Evolutionary conservation across 1,140 invertebrate genomes (phyloP).

Genomic region (Trissolcus basalis): DNA sequence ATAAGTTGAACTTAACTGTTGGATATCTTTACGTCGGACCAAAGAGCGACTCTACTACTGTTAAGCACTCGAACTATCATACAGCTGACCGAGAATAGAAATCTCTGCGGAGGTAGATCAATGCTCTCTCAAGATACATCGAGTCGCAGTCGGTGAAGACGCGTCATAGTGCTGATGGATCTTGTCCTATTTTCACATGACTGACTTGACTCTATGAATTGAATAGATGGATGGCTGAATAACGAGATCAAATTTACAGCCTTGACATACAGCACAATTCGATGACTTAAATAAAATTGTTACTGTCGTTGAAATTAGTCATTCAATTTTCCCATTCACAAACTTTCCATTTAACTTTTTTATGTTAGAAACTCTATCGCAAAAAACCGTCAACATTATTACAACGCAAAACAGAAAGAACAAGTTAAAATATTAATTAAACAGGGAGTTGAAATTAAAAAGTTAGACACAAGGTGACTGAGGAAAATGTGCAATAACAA

Average conservation of each 20-base stretch:
- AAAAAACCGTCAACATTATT: too few relatives aligned
- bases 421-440: too few relatives aligned
- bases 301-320: too few relatives aligned
- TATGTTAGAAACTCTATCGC: too few relatives aligned
- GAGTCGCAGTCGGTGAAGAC: conserved; percentile 38
- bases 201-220: conserved; percentile 37
- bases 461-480: too few relatives aligned
- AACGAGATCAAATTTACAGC: conserved; percentile 43
- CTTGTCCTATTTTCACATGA: conserved; percentile 57
- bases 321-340: too few relatives aligned
- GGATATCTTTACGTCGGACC: conserved; percentile 50
- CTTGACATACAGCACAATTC: conserved; percentile 21
- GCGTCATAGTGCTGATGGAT: conserved; percentile 48
- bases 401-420: too few relatives aligned
- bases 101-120: conserved; percentile 46
- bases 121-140: conserved; percentile 57
- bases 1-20: conserved; percentile 22
- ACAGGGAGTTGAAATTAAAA: too few relatives aligned
- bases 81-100: conserved; percentile 38
- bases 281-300: neutral
- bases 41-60: conserved; percentile 51
- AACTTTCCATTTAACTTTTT: too few relatives aligned
- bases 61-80: conserved; percentile 26
- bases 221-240: conserved; percentile 49
- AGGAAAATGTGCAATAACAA: too few relatives aligned